Evolutionary conservation across 2,888 invertebrate genomes (phyloP).

Genomic region (Digitonthophagus gazella): DNA sequence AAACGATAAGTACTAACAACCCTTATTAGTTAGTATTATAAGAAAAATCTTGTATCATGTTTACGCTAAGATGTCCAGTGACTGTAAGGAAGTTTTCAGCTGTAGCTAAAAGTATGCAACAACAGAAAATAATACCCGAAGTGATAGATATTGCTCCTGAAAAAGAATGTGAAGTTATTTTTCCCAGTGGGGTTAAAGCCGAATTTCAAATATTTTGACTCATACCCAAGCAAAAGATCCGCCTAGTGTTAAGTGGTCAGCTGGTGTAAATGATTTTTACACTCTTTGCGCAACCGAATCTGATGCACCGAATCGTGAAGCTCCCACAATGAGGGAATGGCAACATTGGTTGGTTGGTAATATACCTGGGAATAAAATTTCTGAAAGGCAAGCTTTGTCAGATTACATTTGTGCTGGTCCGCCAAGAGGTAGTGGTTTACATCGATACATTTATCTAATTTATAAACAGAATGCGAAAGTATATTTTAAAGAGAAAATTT

Average conservation of each 20-base stretch:
- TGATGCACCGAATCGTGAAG: conserved; percentile 82
- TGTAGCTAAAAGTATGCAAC: conserved; percentile 39
- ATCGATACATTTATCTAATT: conserved; percentile 70
- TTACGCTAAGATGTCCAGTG: too few species aligned
- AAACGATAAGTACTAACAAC: too few species aligned
- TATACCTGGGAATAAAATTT: conserved; percentile 70
- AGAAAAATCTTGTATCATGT: too few species aligned
- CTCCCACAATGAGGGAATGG: conserved; percentile 81
- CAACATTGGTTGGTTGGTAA: conserved; percentile 90
- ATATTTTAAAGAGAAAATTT: conserved; percentile 36
- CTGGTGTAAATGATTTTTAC: conserved; percentile 52
- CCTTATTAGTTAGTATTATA: too few species aligned
- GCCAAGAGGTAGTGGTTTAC: conserved; percentile 66
- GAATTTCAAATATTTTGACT: conserved; percentile 69
- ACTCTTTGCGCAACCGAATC: conserved; percentile 72
- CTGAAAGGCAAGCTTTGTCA: conserved; percentile 70
- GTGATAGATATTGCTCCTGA: conserved; percentile 63
- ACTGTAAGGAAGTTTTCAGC: conserved; percentile 35
- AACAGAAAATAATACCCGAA: conserved; percentile 66
- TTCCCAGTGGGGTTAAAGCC: conserved; percentile 39
- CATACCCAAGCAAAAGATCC: conserved; percentile 70
- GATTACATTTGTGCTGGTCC: conserved; percentile 85
- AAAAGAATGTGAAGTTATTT: conserved; percentile 43
- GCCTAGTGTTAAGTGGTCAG: conserved; percentile 56
- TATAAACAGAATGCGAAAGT: conserved; percentile 46